phyloP scores from a whole-genome alignment of 2,113 vertebrate species.

The Astatoreochromis straeleni region DNA sequence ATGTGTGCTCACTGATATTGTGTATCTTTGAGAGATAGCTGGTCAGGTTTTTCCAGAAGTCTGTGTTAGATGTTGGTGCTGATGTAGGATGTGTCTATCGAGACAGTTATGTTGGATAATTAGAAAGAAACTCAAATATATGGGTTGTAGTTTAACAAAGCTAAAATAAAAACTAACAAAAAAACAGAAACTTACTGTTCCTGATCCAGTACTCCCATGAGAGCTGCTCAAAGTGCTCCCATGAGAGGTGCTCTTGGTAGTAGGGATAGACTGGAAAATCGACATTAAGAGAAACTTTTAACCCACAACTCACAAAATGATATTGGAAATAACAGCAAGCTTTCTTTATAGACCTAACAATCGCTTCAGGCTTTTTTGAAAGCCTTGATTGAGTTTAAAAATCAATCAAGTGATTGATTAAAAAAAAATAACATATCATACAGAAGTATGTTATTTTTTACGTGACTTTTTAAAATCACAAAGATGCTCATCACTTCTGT shows the following conservation, averaged over 20 bases:
- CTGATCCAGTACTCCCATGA: background rate
- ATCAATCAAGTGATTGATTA: background rate
- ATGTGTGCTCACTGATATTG: background rate
- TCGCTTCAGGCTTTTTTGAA: background rate
- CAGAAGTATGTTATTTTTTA: accelerated
- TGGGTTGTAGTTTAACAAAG: background rate
- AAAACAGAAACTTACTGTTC: background rate
- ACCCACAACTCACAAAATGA: background rate
- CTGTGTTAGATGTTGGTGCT: background rate
- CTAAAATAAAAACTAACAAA: background rate
- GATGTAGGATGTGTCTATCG: background rate
- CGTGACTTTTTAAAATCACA: background rate
- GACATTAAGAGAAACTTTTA: background rate
- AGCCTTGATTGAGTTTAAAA: background rate
- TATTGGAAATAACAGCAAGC: background rate
- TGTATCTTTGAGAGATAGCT: background rate
- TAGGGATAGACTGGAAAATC: background rate
- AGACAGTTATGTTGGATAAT: background rate
- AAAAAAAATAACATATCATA: background rate
- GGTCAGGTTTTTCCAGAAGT: background rate
- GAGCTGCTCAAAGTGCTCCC: no score
- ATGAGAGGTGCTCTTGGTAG: background rate
- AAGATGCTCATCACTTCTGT: background rate
- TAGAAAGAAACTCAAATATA: background rate
- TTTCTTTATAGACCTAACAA: background rate